Conservation (phyloP, 1,140 invertebrate species). For the Pinna nobilis region DNA sequence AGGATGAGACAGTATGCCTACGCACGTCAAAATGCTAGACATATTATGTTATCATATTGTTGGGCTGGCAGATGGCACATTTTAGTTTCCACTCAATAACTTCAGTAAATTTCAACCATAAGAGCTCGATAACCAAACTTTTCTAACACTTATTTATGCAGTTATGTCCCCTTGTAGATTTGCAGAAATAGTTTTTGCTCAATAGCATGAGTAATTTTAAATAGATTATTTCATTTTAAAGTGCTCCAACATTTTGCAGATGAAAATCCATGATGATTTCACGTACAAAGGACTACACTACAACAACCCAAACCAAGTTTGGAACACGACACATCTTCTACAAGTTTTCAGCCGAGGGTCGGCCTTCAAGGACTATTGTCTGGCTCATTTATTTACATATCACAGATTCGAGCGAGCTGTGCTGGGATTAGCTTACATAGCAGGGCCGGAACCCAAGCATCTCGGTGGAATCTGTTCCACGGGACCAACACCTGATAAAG, state of each 20-base stretch:
- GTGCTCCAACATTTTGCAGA: slow-evolving; percentile 15
- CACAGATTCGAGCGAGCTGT: slow-evolving; percentile 97
- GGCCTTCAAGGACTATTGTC: slow-evolving; percentile 95
- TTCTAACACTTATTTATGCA: too few relatives aligned
- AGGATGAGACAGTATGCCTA: too few relatives aligned
- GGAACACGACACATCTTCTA: slow-evolving; percentile 26
- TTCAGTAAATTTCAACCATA: too few relatives aligned
- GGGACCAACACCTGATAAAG: slow-evolving; percentile 74
- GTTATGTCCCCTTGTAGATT: too few relatives aligned
- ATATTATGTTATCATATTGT: too few relatives aligned
- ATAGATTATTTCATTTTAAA: too few relatives aligned
- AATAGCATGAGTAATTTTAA: too few relatives aligned
- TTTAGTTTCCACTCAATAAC: too few relatives aligned
- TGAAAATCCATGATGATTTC: slow-evolving; percentile 37
- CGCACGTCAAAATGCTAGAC: too few relatives aligned
- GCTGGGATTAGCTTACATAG: slow-evolving; percentile 95
- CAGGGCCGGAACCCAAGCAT: slow-evolving; percentile 91
- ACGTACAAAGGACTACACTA: slow-evolving; percentile 19
- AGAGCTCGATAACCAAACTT: too few relatives aligned
- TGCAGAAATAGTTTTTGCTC: too few relatives aligned
- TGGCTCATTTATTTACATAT: slow-evolving; percentile 97
- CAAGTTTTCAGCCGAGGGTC: slow-evolving; percentile 75
- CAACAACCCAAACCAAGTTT: slow-evolving; percentile 10
- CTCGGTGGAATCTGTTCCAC: slow-evolving; percentile 97
- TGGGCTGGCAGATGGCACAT: too few relatives aligned